Percentiles rank a stretch among this genome's conserved stretches.
These are phyloP conservation scores for Spodoptera picta DNA, from an alignment of 2,888 invertebrate genomes.

Conservation along the genomic window DNA sequence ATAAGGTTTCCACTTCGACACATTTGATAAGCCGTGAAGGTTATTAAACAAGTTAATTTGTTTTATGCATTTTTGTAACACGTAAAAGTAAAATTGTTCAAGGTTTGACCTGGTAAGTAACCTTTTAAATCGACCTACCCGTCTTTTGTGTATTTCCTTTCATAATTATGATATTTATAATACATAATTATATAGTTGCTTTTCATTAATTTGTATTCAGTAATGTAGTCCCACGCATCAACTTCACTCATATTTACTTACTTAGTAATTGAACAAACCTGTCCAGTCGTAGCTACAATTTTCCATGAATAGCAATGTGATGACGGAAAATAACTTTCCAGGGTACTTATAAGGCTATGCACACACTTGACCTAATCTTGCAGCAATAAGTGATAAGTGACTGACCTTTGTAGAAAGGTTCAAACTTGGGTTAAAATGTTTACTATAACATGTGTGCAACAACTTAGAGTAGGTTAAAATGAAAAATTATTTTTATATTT, in stretches of 20 bases:
- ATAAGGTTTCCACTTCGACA: conserved; percentile 25
- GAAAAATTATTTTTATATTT: too few species aligned
- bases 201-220: neutral
- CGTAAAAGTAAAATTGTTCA: too few species aligned
- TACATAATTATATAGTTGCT: too few species aligned
- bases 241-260: neutral
- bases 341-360: conserved; percentile 12
- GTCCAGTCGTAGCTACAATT: conserved; percentile 7
- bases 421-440: too few species aligned
- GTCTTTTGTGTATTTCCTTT: too few species aligned
- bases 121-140: too few species aligned
- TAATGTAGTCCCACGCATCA: neutral
- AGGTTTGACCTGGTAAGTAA: too few species aligned
- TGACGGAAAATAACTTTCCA: conserved; percentile 35
- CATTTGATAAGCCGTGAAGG: conserved; percentile 17
- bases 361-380: conserved; percentile 34
- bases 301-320: conserved; percentile 21
- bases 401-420: conserved; percentile 5
- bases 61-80: neutral
- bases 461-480: too few species aligned
- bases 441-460: too few species aligned
- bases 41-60: conserved; percentile 14
- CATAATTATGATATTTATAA: too few species aligned
- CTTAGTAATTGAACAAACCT: conserved; percentile 11
- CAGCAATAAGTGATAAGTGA: conserved; percentile 21